A percentile compares a stretch with the other conserved stretches of the same genome.
Conservation (phyloP, 2,888 invertebrate species). For the Heliconius aoede region DNA sequence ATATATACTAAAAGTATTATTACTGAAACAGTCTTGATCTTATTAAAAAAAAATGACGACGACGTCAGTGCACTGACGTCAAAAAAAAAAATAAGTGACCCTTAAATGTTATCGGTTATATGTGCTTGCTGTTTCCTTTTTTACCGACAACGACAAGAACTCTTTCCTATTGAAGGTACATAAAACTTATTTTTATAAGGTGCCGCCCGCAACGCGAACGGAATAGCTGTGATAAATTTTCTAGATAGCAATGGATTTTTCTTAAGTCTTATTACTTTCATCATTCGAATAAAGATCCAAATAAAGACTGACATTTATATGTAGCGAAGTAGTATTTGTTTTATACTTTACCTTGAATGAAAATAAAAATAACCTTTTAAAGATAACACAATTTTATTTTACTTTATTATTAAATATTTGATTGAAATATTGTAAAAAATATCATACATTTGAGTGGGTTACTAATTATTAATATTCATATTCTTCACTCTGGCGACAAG, state of each 20-base stretch:
- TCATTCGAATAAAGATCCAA: slow-evolving; percentile 9
- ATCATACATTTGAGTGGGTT: too few relatives aligned
- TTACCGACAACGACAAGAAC: slow-evolving; percentile 25
- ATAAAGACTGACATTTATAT: slow-evolving; percentile 9
- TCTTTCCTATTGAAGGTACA: slow-evolving; percentile 31
- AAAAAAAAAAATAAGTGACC: neutral
- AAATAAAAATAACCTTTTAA: neutral
- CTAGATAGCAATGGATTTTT: slow-evolving; percentile 27
- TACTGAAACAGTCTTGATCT: neutral
- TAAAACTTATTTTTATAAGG: slow-evolving; percentile 33
- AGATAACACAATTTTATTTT: too few relatives aligned
- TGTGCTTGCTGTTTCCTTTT: neutral
- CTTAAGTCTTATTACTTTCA: slow-evolving; percentile 24
- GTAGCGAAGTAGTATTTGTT: neutral
- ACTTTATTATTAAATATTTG: neutral
- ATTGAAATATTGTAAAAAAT: neutral
- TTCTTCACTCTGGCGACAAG: neutral
- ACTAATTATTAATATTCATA: too few relatives aligned
- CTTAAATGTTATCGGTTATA: slow-evolving; percentile 8
- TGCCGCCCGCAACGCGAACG: slow-evolving; percentile 23
- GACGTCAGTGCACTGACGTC: neutral
- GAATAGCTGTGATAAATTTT: slow-evolving; percentile 34
- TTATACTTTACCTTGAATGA: neutral
- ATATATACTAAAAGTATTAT: too few relatives aligned
- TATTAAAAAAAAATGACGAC: neutral